Evolutionary conservation across 2,113 vertebrate genomes (phyloP).

Genomic region (Myotis yumanensis): DNA sequence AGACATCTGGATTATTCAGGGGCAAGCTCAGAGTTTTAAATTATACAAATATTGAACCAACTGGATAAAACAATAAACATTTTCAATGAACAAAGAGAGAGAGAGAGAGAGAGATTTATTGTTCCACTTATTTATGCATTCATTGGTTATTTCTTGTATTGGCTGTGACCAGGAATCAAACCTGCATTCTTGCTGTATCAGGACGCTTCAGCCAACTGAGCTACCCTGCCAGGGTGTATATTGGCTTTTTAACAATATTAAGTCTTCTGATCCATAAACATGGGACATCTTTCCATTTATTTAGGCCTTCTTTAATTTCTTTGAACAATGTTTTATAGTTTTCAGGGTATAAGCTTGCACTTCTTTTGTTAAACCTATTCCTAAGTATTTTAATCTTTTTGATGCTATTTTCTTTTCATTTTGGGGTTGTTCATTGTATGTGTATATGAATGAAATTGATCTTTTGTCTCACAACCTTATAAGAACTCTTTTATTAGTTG

Average conservation of each 20-base stretch:
- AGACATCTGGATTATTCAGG: not conserved
- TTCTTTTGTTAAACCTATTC: not conserved
- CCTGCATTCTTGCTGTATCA: too few species aligned
- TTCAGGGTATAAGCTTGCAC: not conserved
- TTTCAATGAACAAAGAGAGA: not conserved
- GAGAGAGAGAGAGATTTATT: too few species aligned
- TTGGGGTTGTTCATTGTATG: not conserved
- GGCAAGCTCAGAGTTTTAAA: not conserved
- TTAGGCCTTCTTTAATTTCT: not conserved
- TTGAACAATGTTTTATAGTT: not conserved
- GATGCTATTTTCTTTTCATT: not conserved
- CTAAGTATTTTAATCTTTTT: not conserved
- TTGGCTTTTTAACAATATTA: not conserved
- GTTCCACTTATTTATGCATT: too few species aligned
- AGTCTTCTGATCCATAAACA: not conserved
- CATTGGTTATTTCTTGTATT: too few species aligned
- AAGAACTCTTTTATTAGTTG: not conserved
- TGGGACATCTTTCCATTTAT: not conserved
- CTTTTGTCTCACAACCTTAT: not conserved
- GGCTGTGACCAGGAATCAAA: too few species aligned
- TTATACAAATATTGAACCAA: not conserved
- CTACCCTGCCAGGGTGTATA: not conserved
- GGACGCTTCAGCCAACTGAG: too few species aligned
- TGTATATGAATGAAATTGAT: not conserved
- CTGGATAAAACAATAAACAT: conserved; percentile 14